Conservation (phyloP, 2,888 invertebrate genomes). For the Onthophagus sagittarius region DNA sequence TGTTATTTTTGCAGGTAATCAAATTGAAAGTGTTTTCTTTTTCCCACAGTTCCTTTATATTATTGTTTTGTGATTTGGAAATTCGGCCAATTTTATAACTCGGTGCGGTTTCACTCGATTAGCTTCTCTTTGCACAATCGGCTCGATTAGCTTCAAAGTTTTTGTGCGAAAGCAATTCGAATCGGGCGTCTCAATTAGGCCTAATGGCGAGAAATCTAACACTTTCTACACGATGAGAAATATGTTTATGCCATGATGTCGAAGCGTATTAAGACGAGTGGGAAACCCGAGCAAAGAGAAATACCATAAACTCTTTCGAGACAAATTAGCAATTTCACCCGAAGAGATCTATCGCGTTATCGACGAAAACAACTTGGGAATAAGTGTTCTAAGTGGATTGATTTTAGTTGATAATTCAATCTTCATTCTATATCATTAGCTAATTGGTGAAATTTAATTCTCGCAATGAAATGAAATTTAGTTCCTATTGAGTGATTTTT, state of each 20-base stretch:
- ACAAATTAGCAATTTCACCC: neutral
- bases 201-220: constrained; percentile 10
- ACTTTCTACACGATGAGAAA: constrained; percentile 8
- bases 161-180: constrained; percentile 6
- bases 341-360: neutral
- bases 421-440: neutral
- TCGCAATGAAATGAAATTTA: neutral
- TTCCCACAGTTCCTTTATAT: neutral
- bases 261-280: constrained; percentile 4
- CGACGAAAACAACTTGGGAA: neutral
- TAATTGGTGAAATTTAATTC: neutral
- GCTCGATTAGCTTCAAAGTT: neutral
- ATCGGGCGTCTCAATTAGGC: constrained; percentile 2
- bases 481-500: neutral
- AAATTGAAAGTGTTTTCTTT: neutral
- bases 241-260: neutral
- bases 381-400: neutral
- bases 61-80: neutral
- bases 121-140: neutral
- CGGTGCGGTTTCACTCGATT: neutral
- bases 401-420: neutral
- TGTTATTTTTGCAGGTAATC: constrained; percentile 51
- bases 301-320: neutral
- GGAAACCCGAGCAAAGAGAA: neutral
- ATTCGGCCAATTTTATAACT: neutral